A percentile compares a stretch with the other conserved stretches of the same genome.
phyloP scores from a whole-genome alignment of 2,113 vertebrate genomes.

The Ardeotis arabs region DNA sequence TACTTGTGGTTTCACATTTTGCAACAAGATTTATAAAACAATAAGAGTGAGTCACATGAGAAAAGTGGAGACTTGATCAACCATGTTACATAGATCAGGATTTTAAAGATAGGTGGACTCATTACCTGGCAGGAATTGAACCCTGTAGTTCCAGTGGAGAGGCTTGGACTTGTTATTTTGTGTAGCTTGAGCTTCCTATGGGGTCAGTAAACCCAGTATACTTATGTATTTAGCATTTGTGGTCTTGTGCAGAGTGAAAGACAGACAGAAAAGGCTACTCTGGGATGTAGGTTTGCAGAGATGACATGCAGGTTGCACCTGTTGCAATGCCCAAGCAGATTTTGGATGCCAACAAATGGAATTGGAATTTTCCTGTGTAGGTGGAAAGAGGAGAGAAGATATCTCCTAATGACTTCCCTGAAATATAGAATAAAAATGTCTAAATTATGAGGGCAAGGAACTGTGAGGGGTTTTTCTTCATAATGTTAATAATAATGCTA shows the following conservation, averaged over 20 bases:
- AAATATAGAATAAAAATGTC: slow-evolving; percentile 35
- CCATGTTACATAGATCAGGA: background rate
- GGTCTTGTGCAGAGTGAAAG: background rate
- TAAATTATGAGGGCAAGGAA: slow-evolving; percentile 39
- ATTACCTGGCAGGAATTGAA: background rate
- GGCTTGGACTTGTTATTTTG: background rate
- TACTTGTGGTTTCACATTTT: background rate
- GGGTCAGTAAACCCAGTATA: background rate
- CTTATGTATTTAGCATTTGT: background rate
- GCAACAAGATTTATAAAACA: background rate
- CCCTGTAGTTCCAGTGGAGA: background rate
- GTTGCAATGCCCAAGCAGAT: background rate
- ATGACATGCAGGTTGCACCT: background rate
- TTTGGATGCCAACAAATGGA: background rate
- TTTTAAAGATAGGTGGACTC: background rate
- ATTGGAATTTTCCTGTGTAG: background rate
- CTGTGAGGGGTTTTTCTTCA: background rate
- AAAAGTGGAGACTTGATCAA: background rate
- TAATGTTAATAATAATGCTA: slow-evolving; percentile 44
- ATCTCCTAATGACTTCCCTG: background rate
- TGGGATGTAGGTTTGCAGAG: background rate
- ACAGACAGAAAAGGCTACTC: background rate
- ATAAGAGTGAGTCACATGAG: accelerated
- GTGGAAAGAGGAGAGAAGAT: background rate
- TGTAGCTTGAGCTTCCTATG: background rate